A percentile compares a stretch with the other conserved stretches of the same genome.
Conservation (phyloP, 2,888 invertebrate species). For the Diplolepis rosae region DNA sequence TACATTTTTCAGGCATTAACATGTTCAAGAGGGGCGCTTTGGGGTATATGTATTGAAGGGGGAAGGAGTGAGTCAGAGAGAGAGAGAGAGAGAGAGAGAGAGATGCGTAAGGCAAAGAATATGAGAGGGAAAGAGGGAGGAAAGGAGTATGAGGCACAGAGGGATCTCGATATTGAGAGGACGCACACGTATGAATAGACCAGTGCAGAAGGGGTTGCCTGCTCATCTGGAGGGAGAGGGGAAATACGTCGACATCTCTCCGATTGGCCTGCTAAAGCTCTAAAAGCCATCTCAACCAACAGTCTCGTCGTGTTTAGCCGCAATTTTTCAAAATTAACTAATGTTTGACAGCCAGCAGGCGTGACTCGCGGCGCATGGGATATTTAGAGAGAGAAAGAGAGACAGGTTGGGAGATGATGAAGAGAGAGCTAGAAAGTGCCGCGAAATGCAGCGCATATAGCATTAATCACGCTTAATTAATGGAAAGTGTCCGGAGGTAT, state of each 20-base stretch:
- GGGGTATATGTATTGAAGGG: background rate
- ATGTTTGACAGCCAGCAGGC: conserved; percentile 65
- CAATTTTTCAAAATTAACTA: conserved; percentile 73
- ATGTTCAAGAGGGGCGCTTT: conserved; percentile 49
- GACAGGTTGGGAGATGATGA: background rate
- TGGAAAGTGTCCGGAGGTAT: conserved; percentile 40
- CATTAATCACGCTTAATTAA: conserved; percentile 68
- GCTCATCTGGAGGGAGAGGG: conserved; percentile 28
- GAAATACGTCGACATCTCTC: conserved; percentile 55
- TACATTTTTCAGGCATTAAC: conserved; percentile 69
- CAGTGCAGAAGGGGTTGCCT: conserved; percentile 42
- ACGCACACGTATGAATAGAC: conserved; percentile 69
- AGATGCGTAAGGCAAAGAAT: conserved; percentile 26
- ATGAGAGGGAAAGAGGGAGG: conserved; percentile 36
- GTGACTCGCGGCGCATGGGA: conserved; percentile 15
- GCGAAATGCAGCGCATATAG: conserved; percentile 45
- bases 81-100: conserved; percentile 46
- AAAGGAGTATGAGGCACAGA: background rate
- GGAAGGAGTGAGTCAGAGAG: conserved; percentile 45
- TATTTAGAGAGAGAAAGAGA: conserved; percentile 25
- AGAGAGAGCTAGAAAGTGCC: conserved; percentile 4
- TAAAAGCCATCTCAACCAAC: conserved; percentile 57
- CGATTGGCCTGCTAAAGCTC: conserved; percentile 65
- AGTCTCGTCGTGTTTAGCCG: conserved; percentile 64
- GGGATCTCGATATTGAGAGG: conserved; percentile 37